Evolutionary conservation across 2,113 vertebrate species (phyloP).

Genomic region (Charadrius vociferus): DNA sequence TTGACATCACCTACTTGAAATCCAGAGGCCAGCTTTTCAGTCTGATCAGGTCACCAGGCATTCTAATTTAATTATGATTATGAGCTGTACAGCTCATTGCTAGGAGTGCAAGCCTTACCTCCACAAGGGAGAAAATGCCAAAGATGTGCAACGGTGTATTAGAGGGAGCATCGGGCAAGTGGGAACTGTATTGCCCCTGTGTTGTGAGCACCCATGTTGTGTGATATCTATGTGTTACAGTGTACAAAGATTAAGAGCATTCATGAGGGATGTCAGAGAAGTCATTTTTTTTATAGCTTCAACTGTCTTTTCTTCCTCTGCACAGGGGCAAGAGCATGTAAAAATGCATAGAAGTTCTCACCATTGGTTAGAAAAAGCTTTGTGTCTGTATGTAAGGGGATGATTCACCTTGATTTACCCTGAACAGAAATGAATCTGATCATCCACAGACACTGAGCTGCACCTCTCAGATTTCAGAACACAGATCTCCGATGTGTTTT

Average conservation of each 20-base stretch:
- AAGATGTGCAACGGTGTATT: neutral
- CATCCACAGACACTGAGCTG: neutral
- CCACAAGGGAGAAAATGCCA: neutral
- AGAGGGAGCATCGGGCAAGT: neutral
- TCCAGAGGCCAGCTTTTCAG: neutral
- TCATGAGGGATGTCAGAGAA: neutral
- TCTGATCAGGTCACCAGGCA: neutral
- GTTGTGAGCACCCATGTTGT: fast-evolving
- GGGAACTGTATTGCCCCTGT: neutral
- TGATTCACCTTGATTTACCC: neutral
- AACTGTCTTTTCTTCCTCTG: neutral
- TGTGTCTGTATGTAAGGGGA: neutral
- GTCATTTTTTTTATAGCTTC: neutral
- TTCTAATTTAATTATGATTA: neutral
- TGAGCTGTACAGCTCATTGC: neutral
- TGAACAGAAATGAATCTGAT: neutral
- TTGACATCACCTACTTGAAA: neutral
- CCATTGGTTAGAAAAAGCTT: neutral
- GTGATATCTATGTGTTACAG: fast-evolving
- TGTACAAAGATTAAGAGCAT: neutral
- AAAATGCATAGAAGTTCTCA: neutral
- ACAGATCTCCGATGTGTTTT: neutral
- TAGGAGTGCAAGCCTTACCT: neutral
- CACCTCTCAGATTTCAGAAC: neutral
- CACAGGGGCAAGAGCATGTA: neutral